A percentile compares a stretch with the other conserved stretches of the same genome.
phyloP scores from a whole-genome alignment of 2,888 invertebrate genomes.

The Chalcis sispes region DNA sequence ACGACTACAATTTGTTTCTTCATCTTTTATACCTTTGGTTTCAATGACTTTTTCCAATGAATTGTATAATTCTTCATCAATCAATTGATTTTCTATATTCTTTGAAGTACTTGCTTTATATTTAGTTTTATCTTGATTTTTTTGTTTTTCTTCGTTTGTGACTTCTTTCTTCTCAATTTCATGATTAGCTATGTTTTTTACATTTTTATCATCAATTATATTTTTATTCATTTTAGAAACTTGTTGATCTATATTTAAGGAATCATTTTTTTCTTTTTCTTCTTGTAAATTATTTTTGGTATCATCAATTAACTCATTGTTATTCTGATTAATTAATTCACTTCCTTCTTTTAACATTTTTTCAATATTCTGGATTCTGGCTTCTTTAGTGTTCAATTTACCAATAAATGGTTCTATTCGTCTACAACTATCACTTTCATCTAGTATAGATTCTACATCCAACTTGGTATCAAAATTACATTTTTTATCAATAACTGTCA shows the following conservation, averaged over 20 bases:
- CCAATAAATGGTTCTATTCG: constrained; percentile 52
- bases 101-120: constrained; percentile 2
- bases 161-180: background rate
- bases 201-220: background rate
- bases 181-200: background rate
- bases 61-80: constrained; percentile 24
- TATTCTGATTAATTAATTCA: constrained; percentile 8
- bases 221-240: background rate
- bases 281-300: constrained; percentile 10
- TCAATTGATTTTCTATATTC: constrained; percentile 16
- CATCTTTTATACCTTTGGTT: constrained; percentile 44
- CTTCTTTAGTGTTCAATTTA: constrained; percentile 52
- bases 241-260: background rate
- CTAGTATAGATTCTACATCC: background rate
- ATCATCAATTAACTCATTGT: constrained; percentile 17
- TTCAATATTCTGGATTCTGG: constrained; percentile 43
- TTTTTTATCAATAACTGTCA: constrained; percentile 20
- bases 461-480: constrained; percentile 12
- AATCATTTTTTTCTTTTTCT: constrained; percentile 9
- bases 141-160: constrained; percentile 7
- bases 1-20: constrained; percentile 40
- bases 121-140: constrained; percentile 11
- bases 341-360: constrained; percentile 37
- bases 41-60: constrained; percentile 10
- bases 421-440: constrained; percentile 49